Evolutionary conservation across 2,888 invertebrate genomes (phyloP).

Genomic region (Endotricha flammealis): DNA sequence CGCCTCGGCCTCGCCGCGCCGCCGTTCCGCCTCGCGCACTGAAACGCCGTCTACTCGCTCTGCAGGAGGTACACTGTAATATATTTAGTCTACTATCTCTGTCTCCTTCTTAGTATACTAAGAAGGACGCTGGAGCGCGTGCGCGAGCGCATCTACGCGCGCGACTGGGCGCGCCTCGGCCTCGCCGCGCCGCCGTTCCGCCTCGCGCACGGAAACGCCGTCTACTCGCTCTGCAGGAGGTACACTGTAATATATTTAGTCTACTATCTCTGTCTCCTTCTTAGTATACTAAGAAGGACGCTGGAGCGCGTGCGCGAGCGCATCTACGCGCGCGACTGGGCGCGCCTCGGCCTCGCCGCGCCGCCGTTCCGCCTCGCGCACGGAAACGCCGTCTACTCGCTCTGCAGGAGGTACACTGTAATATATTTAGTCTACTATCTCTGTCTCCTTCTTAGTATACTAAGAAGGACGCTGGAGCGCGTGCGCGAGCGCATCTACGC

Average conservation of each 20-base stretch:
- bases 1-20: slow-evolving; percentile 86
- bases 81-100: too few species aligned
- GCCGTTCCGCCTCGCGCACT: slow-evolving; percentile 90
- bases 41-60: slow-evolving; percentile 91
- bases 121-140: slow-evolving; percentile 91
- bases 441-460: too few species aligned
- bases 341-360: slow-evolving; percentile 85
- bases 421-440: too few species aligned
- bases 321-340: slow-evolving; percentile 94
- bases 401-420: slow-evolving; percentile 87
- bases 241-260: too few species aligned
- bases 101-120: too few species aligned
- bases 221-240: slow-evolving; percentile 89
- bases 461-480: slow-evolving; percentile 90
- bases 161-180: slow-evolving; percentile 92
- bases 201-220: slow-evolving; percentile 90
- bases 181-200: slow-evolving; percentile 87
- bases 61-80: slow-evolving; percentile 87
- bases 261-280: too few species aligned
- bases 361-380: slow-evolving; percentile 91
- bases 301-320: slow-evolving; percentile 92
- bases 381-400: slow-evolving; percentile 91
- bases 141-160: slow-evolving; percentile 92
- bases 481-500: slow-evolving; percentile 94
- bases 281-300: too few species aligned